Percentiles rank a stretch among this genome's conserved stretches.
Evolutionary conservation across 2,113 vertebrate species (phyloP).

Genomic region (Apteryx mantelli): DNA sequence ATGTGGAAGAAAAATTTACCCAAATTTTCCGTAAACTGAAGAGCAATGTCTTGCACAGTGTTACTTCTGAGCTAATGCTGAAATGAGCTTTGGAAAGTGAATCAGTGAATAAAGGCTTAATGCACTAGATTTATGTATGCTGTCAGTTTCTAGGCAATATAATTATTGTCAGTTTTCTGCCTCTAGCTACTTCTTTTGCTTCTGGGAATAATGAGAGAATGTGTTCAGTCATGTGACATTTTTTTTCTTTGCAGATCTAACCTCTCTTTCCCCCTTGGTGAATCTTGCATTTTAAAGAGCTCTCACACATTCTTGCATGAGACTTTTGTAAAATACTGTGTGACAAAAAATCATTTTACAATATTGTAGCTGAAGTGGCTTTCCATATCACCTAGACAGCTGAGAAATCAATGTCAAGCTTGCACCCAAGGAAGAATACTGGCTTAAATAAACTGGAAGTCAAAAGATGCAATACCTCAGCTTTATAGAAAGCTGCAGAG

Average conservation of each 20-base stretch:
- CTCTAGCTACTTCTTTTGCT: conserved; percentile 63
- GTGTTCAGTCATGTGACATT: conserved; percentile 56
- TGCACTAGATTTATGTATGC: conserved; percentile 56
- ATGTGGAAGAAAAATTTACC: conserved; percentile 27
- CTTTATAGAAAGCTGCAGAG: background rate
- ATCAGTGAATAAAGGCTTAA: conserved; percentile 46
- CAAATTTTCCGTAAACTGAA: conserved; percentile 16
- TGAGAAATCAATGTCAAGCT: background rate
- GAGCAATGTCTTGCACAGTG: background rate
- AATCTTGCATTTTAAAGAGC: conserved; percentile 52
- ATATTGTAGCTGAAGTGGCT: background rate
- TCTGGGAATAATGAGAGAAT: conserved; percentile 63
- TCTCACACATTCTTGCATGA: background rate
- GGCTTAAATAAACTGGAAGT: background rate
- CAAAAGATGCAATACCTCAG: background rate
- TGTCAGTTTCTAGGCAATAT: conserved; percentile 63
- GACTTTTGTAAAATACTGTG: background rate
- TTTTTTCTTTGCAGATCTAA: conserved; percentile 20
- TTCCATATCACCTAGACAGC: background rate
- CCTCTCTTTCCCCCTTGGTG: background rate
- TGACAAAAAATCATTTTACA: background rate
- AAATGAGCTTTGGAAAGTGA: conserved; percentile 64
- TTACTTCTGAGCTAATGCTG: conserved; percentile 36
- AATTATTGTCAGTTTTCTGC: conserved; percentile 73
- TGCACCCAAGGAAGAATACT: background rate